phyloP scores from a whole-genome alignment of 2,888 invertebrate species.

The Clostera curtula region DNA sequence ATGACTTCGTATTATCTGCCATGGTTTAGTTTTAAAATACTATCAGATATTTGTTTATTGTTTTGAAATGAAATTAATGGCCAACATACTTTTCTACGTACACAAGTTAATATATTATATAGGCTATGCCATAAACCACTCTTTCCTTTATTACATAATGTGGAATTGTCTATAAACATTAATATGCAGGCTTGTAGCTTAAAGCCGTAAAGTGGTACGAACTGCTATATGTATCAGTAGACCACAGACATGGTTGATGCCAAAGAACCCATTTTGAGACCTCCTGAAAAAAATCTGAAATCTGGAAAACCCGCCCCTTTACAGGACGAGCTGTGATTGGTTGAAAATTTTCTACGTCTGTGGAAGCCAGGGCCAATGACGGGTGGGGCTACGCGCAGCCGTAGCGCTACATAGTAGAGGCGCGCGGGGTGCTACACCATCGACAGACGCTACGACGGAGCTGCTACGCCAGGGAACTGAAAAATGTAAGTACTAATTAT shows the following conservation, averaged over 20 bases:
- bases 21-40: too few species aligned
- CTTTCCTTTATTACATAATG: too few species aligned
- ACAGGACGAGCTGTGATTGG: slow-evolving; percentile 54
- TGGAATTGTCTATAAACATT: too few species aligned
- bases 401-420: slow-evolving; percentile 47
- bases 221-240: slow-evolving; percentile 5
- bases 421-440: slow-evolving; percentile 60
- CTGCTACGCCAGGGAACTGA: slow-evolving; percentile 62
- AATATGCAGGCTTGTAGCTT: too few species aligned
- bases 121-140: too few species aligned
- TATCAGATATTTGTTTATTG: too few species aligned
- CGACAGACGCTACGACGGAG: slow-evolving; percentile 63
- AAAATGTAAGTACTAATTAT: slow-evolving; percentile 55
- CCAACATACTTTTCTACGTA: too few species aligned
- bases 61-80: too few species aligned
- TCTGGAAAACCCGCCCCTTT: slow-evolving; percentile 62
- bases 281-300: slow-evolving; percentile 70
- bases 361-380: slow-evolving; percentile 53
- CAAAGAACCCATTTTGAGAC: slow-evolving; percentile 41
- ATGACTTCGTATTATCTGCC: too few species aligned
- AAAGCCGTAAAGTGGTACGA: slow-evolving; percentile 2
- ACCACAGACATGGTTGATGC: slow-evolving; percentile 39
- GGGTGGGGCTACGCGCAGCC: slow-evolving; percentile 60
- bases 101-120: too few species aligned
- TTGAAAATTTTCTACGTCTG: slow-evolving; percentile 44